Percentiles rank a stretch among this genome's conserved stretches.
These are phyloP conservation scores for Dreissena rostriformis DNA, from an alignment of 1,140 invertebrate genomes.

Conservation along the genomic window DNA sequence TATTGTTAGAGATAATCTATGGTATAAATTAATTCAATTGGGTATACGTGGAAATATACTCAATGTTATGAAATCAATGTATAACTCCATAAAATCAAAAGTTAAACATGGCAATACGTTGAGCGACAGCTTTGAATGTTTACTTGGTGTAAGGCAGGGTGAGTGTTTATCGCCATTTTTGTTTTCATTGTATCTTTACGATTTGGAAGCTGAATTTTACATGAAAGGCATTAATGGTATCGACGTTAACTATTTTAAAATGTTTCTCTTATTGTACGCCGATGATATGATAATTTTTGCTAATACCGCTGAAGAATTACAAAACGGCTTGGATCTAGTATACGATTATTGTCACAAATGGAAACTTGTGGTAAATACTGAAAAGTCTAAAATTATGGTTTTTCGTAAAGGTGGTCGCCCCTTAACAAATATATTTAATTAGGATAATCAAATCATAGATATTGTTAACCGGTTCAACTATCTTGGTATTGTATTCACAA, in stretches of 20 bases:
- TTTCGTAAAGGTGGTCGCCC: constrained; percentile 1
- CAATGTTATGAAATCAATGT: background rate
- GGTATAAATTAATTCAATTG: constrained; percentile 23
- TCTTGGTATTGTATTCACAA: background rate
- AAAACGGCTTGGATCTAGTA: background rate
- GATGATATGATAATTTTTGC: constrained; percentile 10
- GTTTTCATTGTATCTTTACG: no score
- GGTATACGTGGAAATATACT: background rate
- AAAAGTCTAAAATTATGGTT: constrained; percentile 9
- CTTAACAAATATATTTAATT: background rate
- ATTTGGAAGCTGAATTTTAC: no score
- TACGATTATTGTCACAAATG: background rate
- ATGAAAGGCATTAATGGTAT: no score
- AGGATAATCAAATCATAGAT: background rate
- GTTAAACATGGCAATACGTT: background rate
- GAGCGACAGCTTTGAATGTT: background rate
- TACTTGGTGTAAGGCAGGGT: no score
- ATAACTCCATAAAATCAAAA: background rate
- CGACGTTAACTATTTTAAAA: no score
- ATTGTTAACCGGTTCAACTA: background rate
- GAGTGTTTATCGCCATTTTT: no score
- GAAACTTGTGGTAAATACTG: constrained; percentile 3
- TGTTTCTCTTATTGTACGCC: background rate
- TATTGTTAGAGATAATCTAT: constrained; percentile 27
- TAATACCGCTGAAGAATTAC: constrained; percentile 4